Evolutionary conservation across 2,888 invertebrate species (phyloP), one percentile per base, ranked within the genome.

Genomic region (Synergus umbraculus): DNA sequence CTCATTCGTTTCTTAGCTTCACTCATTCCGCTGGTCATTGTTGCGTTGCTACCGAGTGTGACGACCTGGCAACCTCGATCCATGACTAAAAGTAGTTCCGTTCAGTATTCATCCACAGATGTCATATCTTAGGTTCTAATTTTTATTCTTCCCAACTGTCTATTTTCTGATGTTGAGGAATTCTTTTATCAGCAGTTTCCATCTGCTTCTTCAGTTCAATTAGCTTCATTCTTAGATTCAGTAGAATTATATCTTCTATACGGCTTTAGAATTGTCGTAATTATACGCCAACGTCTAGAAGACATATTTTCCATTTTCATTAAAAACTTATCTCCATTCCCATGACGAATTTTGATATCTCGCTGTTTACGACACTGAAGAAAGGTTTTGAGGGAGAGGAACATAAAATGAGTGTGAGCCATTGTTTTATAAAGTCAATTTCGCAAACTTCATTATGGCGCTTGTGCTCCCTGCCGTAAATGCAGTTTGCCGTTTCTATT

Each of bases 31-130:
- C 81, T 86, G 88, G 88, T 90, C 88, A 89, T 90, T 90, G 90
- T 90, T 89, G 88, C 88, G 86, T 85, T 86, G 88, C 87, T 87
- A 86, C 85, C 84, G 87, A 90, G 89, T 89, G 89, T 90, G 89
- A 89, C 90, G 89, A 90, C 89, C 89, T 84, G 88, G 84, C 89
- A 89, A 88, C 89, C 90, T 90, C 89, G 88, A 89, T 90, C 85
- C 88, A 84, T 83, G 83, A 84, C 83, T 85, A 84, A 84, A 83
- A 84, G 3, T 85, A 81, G 81, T 83, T 82, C 81, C 79, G 81
- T 82, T 79, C 81, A 81, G 79, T 83, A 81, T 83, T 83, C 78
- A 79, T 82, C 77, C 80, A 67, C 49, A 22, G 37, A 77, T n/a
- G 43, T 58, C 64, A 60, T 78, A 44, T 77, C 69, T 60, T 64